phyloP scores from a whole-genome alignment of 2,113 vertebrate genomes.

The Oryzias celebensis region DNA sequence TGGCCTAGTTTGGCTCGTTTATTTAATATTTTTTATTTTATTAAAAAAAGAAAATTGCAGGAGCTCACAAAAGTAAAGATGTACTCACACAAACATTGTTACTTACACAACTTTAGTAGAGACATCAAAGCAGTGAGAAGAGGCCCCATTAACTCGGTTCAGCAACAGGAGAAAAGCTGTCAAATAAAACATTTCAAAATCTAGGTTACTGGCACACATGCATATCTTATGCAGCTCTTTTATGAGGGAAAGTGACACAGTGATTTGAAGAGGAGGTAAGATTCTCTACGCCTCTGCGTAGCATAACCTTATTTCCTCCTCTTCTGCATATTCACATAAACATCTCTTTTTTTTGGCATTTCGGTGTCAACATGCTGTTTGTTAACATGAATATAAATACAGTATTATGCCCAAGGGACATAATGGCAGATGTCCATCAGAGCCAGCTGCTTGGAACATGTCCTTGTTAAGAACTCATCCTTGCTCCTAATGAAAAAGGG shows the following conservation, averaged over 20 bases:
- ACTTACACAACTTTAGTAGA: constrained; percentile 25
- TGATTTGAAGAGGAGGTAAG: constrained; percentile 56
- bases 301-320: constrained; percentile 42
- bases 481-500: constrained; percentile 15
- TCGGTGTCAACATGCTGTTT: constrained; percentile 3
- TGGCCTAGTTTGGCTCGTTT: constrained; percentile 46
- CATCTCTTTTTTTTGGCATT: not conserved
- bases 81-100: constrained; percentile 11
- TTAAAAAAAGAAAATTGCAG: no score
- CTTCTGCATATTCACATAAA: constrained; percentile 11
- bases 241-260: constrained; percentile 59
- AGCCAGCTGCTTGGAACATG: constrained; percentile 9
- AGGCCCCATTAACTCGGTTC: constrained; percentile 27
- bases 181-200: constrained; percentile 67
- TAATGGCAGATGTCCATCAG: constrained; percentile 13
- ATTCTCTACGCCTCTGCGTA: constrained; percentile 39
- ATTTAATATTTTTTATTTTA: no score
- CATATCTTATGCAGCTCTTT: constrained; percentile 64
- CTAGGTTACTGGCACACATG: constrained; percentile 67
- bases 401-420: not conserved
- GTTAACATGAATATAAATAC: constrained; percentile 1
- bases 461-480: constrained; percentile 25
- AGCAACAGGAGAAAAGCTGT: constrained; percentile 48
- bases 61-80: constrained; percentile 28
- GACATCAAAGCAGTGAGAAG: constrained; percentile 54